These are phyloP conservation scores for Agelaius phoeniceus DNA, from an alignment of 2,113 vertebrate species.

Conservation along the genomic window DNA sequence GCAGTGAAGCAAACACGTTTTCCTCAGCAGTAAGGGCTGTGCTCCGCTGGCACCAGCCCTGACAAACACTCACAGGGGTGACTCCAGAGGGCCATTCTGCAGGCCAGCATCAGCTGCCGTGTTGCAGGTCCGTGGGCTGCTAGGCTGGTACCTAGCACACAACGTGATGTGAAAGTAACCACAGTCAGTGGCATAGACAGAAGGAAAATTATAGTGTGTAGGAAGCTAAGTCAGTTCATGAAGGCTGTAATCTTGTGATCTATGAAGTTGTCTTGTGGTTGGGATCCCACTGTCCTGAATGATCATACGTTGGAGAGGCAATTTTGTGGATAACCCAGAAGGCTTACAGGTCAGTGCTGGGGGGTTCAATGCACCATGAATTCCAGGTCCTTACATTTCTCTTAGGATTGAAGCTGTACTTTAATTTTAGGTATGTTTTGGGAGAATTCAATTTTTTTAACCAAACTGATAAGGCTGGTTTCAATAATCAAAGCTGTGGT, in stretches of 20 bases:
- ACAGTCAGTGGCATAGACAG: background rate
- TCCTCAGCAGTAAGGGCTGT: background rate
- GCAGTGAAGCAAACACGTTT: background rate
- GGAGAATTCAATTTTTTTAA: background rate
- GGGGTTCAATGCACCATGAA: background rate
- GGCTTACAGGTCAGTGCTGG: background rate
- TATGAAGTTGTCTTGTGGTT: background rate
- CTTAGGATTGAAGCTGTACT: background rate
- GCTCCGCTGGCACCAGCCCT: background rate
- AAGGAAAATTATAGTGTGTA: rapidly evolving
- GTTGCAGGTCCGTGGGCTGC: background rate
- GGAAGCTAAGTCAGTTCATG: background rate
- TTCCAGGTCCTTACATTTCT: background rate
- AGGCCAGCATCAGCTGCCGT: rapidly evolving
- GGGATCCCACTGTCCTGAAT: background rate
- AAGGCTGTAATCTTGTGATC: background rate
- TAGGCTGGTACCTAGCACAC: background rate
- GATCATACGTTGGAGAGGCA: rapidly evolving
- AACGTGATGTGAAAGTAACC: background rate
- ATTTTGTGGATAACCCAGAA: background rate
- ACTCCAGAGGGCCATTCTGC: background rate
- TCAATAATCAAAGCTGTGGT: background rate
- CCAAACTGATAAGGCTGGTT: background rate
- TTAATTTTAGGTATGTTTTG: background rate
- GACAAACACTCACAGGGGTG: background rate